These are phyloP conservation scores for Morpho helenor DNA, from an alignment of 2,888 invertebrate genomes.

Conservation along the genomic window DNA sequence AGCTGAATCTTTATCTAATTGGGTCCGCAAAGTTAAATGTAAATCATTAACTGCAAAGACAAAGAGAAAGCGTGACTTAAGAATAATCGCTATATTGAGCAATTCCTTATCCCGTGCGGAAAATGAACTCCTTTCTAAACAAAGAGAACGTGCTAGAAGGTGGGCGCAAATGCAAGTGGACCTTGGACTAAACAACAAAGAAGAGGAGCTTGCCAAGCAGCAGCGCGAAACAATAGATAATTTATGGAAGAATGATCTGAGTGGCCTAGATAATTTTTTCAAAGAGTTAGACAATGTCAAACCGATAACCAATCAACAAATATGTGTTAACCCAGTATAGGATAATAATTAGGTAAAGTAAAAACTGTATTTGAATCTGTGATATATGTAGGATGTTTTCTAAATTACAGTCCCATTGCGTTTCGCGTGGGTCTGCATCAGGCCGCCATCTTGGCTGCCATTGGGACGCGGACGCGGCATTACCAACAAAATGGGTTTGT, in stretches of 20 bases:
- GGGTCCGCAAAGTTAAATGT: conserved; percentile 82
- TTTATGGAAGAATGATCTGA: conserved; percentile 80
- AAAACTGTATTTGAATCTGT: conserved; percentile 62
- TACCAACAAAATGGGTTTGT: conserved; percentile 79
- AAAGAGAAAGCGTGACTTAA: conserved; percentile 79
- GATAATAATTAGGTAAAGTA: conserved; percentile 55
- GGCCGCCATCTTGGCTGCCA: conserved; percentile 80
- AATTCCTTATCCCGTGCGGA: conserved; percentile 80
- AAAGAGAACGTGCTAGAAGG: conserved; percentile 79
- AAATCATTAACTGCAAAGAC: conserved; percentile 80
- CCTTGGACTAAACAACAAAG: conserved; percentile 65
- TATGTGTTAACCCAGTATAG: conserved; percentile 33
- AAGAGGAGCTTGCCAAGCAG: conserved; percentile 66
- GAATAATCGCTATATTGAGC: conserved; percentile 82
- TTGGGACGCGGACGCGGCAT: conserved; percentile 78
- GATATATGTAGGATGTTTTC: conserved; percentile 78
- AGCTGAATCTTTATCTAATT: conserved; percentile 78
- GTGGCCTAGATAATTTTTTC: conserved; percentile 83
- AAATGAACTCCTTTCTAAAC: conserved; percentile 79
- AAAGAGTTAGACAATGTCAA: conserved; percentile 81
- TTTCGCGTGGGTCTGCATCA: conserved; percentile 78
- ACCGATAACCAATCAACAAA: conserved; percentile 47
- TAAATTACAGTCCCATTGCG: conserved; percentile 79
- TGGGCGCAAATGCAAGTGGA: conserved; percentile 79
- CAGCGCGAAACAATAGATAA: conserved; percentile 68